phyloP scores from a whole-genome alignment of 2,113 vertebrate species.

The Platichthys stellatus region DNA sequence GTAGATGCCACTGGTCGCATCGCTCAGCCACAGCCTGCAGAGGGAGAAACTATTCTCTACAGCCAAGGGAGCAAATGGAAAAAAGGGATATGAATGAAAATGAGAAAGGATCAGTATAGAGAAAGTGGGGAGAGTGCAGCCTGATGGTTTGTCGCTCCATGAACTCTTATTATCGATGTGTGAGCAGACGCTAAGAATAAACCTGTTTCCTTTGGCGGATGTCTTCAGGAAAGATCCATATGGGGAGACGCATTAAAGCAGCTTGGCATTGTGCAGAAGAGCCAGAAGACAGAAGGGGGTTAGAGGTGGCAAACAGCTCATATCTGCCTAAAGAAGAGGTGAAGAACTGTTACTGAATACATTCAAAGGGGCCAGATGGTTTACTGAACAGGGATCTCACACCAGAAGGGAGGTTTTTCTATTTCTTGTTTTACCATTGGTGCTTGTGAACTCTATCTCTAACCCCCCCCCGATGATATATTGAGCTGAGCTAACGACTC shows the following conservation, averaged over 20 bases:
- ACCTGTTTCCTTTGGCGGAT: conserved; percentile 33
- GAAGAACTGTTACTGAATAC: not conserved
- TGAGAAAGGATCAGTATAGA: conserved; percentile 44
- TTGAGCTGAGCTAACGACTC: conserved; percentile 46
- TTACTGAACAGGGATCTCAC: conserved; percentile 12
- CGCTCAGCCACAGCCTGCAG: not conserved
- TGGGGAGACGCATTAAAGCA: conserved; percentile 29
- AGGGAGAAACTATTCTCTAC: conserved; percentile 18
- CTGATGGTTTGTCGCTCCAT: conserved; percentile 50
- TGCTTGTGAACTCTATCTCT: not conserved
- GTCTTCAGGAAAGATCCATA: conserved; percentile 35
- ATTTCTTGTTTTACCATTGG: not conserved
- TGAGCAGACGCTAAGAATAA: conserved; percentile 53
- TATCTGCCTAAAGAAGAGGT: conserved; percentile 7
- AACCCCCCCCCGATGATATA: conserved; percentile 20
- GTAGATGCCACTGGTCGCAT: conserved; percentile 18
- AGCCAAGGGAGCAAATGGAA: conserved; percentile 23
- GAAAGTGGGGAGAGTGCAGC: not conserved
- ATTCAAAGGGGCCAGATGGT: conserved; percentile 19
- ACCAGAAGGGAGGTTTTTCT: not conserved
- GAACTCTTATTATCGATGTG: conserved; percentile 11
- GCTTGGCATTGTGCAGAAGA: conserved; percentile 20
- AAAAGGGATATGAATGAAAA: conserved; percentile 43
- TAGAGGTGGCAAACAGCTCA: conserved; percentile 32
- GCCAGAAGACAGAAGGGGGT: conserved; percentile 23